These are phyloP conservation scores for Theristicus caerulescens DNA, from an alignment of 2,113 vertebrate genomes.

Conservation along the genomic window DNA sequence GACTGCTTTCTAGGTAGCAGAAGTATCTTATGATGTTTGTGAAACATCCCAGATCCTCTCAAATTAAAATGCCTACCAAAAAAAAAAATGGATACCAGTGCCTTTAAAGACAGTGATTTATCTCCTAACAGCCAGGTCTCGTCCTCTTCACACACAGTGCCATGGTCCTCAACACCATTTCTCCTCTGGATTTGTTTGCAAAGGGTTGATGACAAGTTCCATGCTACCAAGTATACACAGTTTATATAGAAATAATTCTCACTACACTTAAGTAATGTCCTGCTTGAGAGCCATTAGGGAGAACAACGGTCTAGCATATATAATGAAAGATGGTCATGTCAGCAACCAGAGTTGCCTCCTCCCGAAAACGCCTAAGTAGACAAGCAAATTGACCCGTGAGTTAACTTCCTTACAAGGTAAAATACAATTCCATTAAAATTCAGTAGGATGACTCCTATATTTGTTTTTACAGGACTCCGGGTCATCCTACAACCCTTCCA, in stretches of 20 bases:
- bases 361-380: not conserved
- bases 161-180: not conserved
- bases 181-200: not conserved
- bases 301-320: not conserved
- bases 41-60: not conserved
- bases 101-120: not conserved
- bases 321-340: not conserved
- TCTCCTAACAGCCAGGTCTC: not conserved
- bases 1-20: not conserved
- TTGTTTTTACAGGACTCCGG: not conserved
- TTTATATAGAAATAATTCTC: not conserved
- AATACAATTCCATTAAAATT: not conserved
- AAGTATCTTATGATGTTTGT: not conserved
- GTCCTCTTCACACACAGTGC: not conserved
- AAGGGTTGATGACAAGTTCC: not conserved
- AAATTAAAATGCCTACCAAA: not conserved
- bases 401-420: not conserved
- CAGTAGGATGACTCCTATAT: not conserved
- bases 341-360: not conserved
- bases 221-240: not conserved
- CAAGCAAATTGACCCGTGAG: not conserved
- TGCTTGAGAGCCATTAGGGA: not conserved
- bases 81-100: not conserved
- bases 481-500: not conserved
- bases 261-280: not conserved